Evolutionary conservation across 2,113 vertebrate genomes (phyloP), one percentile per base, ranked within the genome.

Genomic region (Colistium nudipinnis): DNA sequence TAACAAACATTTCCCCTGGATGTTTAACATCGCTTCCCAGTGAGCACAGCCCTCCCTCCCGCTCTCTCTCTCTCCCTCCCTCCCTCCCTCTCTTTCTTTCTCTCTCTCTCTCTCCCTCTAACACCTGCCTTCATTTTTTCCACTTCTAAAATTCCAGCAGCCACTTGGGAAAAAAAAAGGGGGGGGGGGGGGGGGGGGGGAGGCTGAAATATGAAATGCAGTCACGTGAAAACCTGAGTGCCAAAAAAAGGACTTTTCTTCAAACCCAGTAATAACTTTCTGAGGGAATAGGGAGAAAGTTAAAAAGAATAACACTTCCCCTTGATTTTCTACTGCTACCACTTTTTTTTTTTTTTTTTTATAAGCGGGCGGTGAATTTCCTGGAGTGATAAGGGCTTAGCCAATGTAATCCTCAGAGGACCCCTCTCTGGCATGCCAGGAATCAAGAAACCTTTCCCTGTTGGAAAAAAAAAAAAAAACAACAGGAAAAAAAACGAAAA

Each of bases 311-410:
- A 90, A 90, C 83, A 78, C 81, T 88, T 91, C 83, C 70, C 84
- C 87, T 89, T 91, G 84, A 90, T 92, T 91, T 89, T 90, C 79
- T 86, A 74, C 89, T 91, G 81, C 82, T 88, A 88, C 85, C 85
- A 88, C 84, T 90, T 89, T 90, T 90, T 89, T 90, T 90, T 84
- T 82, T n/a, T n/a, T n/a, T n/a, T n/a, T n/a, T n/a, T n/a, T n/a
- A n/a, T n/a, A 90, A 91, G 90, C 90, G 90, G 89, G 82, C 90
- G 90, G 86, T 91, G 92, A 92, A 91, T 92, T 93, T 92, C 88
- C 90, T 87, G 90, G 86, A 90, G 91, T 91, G 92, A 93, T 93
- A 92, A 93, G 90, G 83, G 91, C 90, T 92, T 91, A 93, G 90
- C 89, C 90, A 89, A 85, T 92, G 92, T 93, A 93, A 93, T 93